phyloP scores from a whole-genome alignment of 2,888 invertebrate genomes.

The Ornithoptera alexandrae region DNA sequence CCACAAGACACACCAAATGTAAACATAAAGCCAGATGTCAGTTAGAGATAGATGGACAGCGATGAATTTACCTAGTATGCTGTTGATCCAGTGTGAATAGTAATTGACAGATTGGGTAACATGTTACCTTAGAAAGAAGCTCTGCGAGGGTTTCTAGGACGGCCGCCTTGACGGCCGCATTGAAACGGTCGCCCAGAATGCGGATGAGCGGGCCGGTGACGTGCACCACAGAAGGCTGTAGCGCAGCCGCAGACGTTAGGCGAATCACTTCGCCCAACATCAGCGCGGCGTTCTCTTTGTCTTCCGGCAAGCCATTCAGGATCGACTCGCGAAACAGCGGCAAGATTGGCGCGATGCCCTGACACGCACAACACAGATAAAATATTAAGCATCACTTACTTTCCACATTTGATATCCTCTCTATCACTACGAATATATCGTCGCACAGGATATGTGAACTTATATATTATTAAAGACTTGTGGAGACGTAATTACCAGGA shows the following conservation, averaged over 20 bases:
- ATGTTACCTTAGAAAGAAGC: conserved; percentile 90
- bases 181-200: conserved; percentile 97
- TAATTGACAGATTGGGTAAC: too few relatives aligned
- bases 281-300: conserved; percentile 96
- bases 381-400: not conserved
- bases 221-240: conserved; percentile 97
- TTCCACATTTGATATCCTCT: not conserved
- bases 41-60: too few relatives aligned
- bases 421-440: too few relatives aligned
- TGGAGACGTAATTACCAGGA: too few relatives aligned
- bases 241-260: conserved; percentile 90
- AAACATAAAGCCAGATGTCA: too few relatives aligned
- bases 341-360: conserved; percentile 94
- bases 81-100: too few relatives aligned
- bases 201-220: conserved; percentile 99
- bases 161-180: conserved; percentile 95
- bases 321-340: conserved; percentile 98
- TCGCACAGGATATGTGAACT: too few relatives aligned
- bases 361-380: conserved; percentile 24
- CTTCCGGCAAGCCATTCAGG: conserved; percentile 95
- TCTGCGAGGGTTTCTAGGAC: conserved; percentile 96
- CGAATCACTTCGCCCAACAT: conserved; percentile 92
- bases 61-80: too few relatives aligned
- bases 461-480: too few relatives aligned
- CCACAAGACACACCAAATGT: too few relatives aligned